phyloP scores from a whole-genome alignment of 1,140 invertebrate species.

The Ditylenchus dipsaci region DNA sequence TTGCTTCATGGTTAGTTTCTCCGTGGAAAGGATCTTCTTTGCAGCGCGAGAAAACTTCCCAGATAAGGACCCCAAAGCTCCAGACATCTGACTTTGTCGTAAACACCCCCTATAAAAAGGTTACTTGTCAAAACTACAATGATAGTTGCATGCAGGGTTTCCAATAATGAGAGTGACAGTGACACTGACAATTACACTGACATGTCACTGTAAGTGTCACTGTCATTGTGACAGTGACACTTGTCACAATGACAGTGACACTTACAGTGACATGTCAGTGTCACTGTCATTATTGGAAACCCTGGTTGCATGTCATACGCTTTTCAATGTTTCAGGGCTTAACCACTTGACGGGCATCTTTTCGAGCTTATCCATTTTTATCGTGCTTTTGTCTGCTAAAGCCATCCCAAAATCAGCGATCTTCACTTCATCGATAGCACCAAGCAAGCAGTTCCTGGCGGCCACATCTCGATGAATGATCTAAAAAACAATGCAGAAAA shows the following conservation, averaged over 20 bases:
- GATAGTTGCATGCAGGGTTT: no score
- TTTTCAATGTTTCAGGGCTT: constrained; percentile 11
- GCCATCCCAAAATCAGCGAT: constrained; percentile 79
- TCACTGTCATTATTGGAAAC: constrained; percentile 7
- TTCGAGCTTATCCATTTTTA: constrained; percentile 34
- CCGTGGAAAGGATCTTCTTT: constrained; percentile 79
- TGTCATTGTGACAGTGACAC: no score
- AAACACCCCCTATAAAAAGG: no score
- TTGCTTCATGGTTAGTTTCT: constrained; percentile 80
- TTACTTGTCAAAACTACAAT: no score
- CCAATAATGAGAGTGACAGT: constrained; percentile 79
- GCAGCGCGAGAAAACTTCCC: constrained; percentile 71
- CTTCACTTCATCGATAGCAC: constrained; percentile 72
- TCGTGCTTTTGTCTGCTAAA: constrained; percentile 14
- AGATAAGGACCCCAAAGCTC: constrained; percentile 91
- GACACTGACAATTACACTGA: no score
- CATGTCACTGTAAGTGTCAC: no score
- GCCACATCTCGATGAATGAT: constrained; percentile 80
- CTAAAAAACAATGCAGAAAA: constrained; percentile 21
- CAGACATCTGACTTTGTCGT: constrained; percentile 96
- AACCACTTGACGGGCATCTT: constrained; percentile 38
- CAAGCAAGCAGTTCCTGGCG: constrained; percentile 89
- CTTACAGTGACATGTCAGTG: no score
- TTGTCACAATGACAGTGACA: no score
- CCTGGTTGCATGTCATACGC: background rate